A percentile compares a stretch with the other conserved stretches of the same genome.
These are phyloP conservation scores for Sminthurinus aureus DNA, from an alignment of 2,888 invertebrate genomes.

Conservation along the genomic window DNA sequence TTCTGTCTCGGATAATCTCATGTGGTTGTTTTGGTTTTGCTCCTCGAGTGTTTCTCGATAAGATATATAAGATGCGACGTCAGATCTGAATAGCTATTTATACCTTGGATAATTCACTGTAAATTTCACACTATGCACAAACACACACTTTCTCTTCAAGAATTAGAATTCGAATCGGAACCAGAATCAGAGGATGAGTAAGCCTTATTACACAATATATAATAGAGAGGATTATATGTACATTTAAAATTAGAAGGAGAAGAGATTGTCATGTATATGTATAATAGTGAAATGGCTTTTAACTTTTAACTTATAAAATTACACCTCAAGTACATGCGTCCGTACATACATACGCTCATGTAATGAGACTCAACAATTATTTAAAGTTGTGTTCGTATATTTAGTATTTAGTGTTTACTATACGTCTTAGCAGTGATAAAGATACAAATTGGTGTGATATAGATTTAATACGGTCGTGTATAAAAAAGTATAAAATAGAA, in stretches of 20 bases:
- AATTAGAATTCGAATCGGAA: too few species aligned
- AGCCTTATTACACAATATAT: too few species aligned
- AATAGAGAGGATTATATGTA: neutral
- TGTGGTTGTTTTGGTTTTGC: slow-evolving; percentile 28
- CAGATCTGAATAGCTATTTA: slow-evolving; percentile 25
- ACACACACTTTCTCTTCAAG: too few species aligned
- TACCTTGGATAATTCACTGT: slow-evolving; percentile 14
- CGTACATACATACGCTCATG: too few species aligned
- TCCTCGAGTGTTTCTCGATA: slow-evolving; percentile 29
- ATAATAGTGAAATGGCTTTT: neutral
- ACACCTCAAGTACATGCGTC: too few species aligned
- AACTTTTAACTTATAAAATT: neutral
- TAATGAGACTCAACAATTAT: too few species aligned
- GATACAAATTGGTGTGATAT: neutral
- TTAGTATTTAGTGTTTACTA: neutral
- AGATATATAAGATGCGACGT: slow-evolving; percentile 19
- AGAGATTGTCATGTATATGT: neutral
- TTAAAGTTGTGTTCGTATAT: neutral
- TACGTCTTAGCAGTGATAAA: neutral
- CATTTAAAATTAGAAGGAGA: neutral
- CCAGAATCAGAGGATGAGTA: too few species aligned
- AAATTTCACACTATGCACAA: slow-evolving; percentile 11
- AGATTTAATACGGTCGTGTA: neutral
- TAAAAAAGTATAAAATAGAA: too few species aligned
- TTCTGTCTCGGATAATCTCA: slow-evolving; percentile 9